Base-by-base conservation (phyloP, 1,140 invertebrate genomes). In the Trichonephila clavipes region DNA sequence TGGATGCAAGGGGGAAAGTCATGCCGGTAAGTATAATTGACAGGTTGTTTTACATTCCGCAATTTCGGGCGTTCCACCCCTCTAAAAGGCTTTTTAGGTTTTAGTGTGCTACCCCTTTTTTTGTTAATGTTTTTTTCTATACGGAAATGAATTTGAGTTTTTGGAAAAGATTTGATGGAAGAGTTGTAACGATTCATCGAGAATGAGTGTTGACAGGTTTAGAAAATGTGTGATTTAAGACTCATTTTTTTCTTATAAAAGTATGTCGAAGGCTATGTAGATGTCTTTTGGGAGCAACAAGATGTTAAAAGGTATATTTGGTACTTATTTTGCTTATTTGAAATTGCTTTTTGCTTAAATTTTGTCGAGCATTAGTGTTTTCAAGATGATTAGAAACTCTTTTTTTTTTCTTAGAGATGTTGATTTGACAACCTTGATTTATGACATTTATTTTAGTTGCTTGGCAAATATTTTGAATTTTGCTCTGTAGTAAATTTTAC, bases 21-120 rank as follows among this genome's bases (percentile, higher is more conserved):
- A 16, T 24, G 62, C 34, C 77, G 21, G 81, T 92, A 92, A 92
- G 90, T 87, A 34, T 93, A 93, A 93, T 93, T 93, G 92, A 93
- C 92, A 93, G 92, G 92, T 88, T 93, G 92, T 93, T 93, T 93
- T 93, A 93, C 92, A 93, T 93, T 87, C 92, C 92, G 34, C 92
- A 93, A 81, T 88, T 81, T 24, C 58, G 16, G 34, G 90, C 59
- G 90, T 66, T 40, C 16, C 61, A 21, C 40, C n/a, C 83, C 58
- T n/a, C 21, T 92, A 85, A 92, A 92, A 92, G 61, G 58, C 82
- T 85, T 72, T 92, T 85, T 66, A 34, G 88, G 44, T 85, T 85
- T 16, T 85, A 21, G 18, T n/a, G 18, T 34, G n/a, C 16, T 62
- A 90, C 40, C 12, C n/a, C 34, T 40, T 59, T 83, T 58, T 90